phyloP scores from a whole-genome alignment of 2,888 invertebrate genomes.

The Zonitis immaculata region DNA sequence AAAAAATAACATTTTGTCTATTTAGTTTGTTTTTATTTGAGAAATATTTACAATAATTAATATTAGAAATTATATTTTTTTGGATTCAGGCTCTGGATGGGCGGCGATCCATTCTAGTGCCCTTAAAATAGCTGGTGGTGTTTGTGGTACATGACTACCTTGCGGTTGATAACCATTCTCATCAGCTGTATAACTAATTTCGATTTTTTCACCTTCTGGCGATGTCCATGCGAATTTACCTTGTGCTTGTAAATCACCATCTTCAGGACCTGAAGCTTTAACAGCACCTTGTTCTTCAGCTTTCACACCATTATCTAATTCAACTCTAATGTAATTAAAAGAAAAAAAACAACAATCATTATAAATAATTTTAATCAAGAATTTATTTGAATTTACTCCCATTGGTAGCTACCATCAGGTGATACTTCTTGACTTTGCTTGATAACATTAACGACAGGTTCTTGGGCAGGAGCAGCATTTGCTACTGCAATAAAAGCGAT shows the following conservation, averaged over 20 bases:
- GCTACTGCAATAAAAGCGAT: neutral
- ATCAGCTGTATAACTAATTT: conserved; percentile 34
- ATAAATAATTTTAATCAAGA: neutral
- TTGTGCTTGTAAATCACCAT: conserved; percentile 31
- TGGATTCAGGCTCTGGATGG: conserved; percentile 23
- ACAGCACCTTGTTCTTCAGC: conserved; percentile 2
- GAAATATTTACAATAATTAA: neutral
- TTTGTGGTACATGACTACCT: conserved; percentile 28
- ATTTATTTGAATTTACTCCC: neutral
- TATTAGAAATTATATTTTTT: neutral
- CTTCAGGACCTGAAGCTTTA: conserved; percentile 43
- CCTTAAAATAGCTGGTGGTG: conserved; percentile 53
- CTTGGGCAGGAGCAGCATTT: neutral
- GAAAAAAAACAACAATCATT: neutral
- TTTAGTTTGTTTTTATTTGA: too few relatives aligned
- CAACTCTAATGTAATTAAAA: neutral
- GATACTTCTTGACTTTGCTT: neutral
- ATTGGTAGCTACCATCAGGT: neutral
- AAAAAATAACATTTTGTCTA: too few relatives aligned
- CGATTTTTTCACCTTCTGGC: conserved; percentile 32
- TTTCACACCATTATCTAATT: conserved; percentile 7
- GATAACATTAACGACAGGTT: neutral
- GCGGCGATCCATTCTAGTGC: conserved; percentile 56
- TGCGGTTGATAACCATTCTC: conserved; percentile 38
- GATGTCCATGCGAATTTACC: conserved; percentile 47